These are phyloP conservation scores for Pantelozetes paolii DNA, from an alignment of 2,888 invertebrate genomes.

Conservation along the genomic window DNA sequence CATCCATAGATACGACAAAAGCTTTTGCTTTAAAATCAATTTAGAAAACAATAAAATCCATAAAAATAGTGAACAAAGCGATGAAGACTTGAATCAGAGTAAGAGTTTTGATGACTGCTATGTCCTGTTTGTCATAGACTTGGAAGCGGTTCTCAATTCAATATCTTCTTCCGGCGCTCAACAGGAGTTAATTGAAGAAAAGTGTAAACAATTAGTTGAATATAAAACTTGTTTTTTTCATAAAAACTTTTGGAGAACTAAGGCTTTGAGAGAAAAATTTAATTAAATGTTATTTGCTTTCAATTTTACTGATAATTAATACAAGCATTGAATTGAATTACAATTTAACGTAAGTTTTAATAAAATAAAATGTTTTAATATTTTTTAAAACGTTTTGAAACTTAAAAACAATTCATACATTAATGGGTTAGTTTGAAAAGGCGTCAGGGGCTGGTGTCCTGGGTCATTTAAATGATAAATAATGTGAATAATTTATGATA, in stretches of 20 bases:
- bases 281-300: background rate
- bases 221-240: background rate
- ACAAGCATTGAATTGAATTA: no score
- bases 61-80: background rate
- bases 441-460: no score
- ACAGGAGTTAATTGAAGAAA: background rate
- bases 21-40: constrained; percentile 28
- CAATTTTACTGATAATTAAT: no score
- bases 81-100: background rate
- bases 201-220: background rate
- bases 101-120: background rate
- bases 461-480: no score
- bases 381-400: no score
- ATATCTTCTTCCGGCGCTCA: background rate
- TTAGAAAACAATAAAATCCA: background rate
- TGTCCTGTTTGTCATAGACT: background rate
- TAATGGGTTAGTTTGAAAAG: no score
- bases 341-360: no score
- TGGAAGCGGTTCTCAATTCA: background rate
- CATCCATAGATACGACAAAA: constrained; percentile 4
- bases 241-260: constrained; percentile 5
- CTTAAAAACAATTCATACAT: no score
- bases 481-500: no score
- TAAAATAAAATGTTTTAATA: no score
- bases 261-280: background rate